Percentiles rank a stretch among this genome's conserved stretches.
Conservation (phyloP, 1,140 invertebrate genomes). For the Lucilia cuprina region DNA sequence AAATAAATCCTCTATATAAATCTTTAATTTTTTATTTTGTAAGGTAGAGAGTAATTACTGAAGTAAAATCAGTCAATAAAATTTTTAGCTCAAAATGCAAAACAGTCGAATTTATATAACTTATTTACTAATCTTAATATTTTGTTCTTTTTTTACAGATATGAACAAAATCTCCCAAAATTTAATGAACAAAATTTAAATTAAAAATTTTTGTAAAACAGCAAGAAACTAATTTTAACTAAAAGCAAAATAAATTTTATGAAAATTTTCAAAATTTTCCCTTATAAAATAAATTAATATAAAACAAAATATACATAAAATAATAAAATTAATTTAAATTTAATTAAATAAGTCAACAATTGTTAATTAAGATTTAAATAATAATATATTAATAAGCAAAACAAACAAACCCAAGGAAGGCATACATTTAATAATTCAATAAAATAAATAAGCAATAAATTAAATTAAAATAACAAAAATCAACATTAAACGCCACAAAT, state of each 20-base stretch:
- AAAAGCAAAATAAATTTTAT: neutral
- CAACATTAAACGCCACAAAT: neutral
- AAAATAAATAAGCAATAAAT: conserved; percentile 11
- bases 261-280: neutral
- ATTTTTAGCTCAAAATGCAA: too few species aligned
- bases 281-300: neutral
- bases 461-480: neutral
- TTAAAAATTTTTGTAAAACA: neutral
- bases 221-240: too few species aligned
- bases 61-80: too few species aligned
- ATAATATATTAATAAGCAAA: conserved; percentile 12
- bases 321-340: neutral
- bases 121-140: too few species aligned
- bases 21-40: too few species aligned
- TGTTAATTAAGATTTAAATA: conserved; percentile 9
- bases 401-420: conserved; percentile 6
- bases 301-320: neutral
- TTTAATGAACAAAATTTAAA: too few species aligned
- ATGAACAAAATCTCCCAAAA: too few species aligned
- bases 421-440: neutral
- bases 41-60: too few species aligned
- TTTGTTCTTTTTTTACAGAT: too few species aligned
- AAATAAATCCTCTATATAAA: too few species aligned
- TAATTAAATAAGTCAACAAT: neutral
- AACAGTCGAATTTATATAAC: too few species aligned